Evolutionary conservation across 2,113 vertebrate species (phyloP), one percentile per base, ranked within the genome.

Genomic region (Ariopsis seemanni): DNA sequence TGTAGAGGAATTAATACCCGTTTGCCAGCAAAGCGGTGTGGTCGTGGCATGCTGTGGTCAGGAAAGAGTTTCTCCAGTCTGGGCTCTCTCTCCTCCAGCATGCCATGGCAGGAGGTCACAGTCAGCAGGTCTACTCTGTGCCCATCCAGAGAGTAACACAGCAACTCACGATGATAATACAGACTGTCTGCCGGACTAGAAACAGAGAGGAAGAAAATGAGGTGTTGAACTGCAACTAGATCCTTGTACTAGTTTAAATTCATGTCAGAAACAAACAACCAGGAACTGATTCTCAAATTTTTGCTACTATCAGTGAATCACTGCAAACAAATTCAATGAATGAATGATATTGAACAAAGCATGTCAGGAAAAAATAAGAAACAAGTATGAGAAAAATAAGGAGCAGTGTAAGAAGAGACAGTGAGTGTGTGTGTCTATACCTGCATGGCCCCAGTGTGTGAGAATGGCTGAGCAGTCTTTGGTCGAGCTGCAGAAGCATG

Each of bases 51-150:
- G 93, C 91, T 89, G 17, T 90, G 92, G 65, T 99, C 97, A 0
- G 98, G 97, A 91, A 99, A 99, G 4, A 99, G 96, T 87, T 97
- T 96, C n/a, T 97, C 95, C 89, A 99, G 95, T 18, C 98, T 94
- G 0, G 96, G 95, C 90, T 99, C 98, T 34, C 97, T 92, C 88
- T 97, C 95, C 81, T 97, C 97, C 92, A 92, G 94, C 96, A 99
- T 97, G 81, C 97, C 97, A 0, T 96, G 97, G 92, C 96, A 97
- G 0, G 97, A 99, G 85, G 96, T 97, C 93, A 99, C 90, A 3
- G 98, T 99, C 85, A 99, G 94, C 89, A 99, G 95, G 92, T 99
- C 98, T 67, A 99, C 97, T 0, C 97, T 95, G 87, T 96, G 96
- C 34, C 96, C 96, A 89, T 99, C 98, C 91, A 99, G 93, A 5